Evolutionary conservation across 1,140 invertebrate genomes (phyloP), one percentile per base, ranked within the genome.

Genomic region (Ridgeia piscesae): DNA sequence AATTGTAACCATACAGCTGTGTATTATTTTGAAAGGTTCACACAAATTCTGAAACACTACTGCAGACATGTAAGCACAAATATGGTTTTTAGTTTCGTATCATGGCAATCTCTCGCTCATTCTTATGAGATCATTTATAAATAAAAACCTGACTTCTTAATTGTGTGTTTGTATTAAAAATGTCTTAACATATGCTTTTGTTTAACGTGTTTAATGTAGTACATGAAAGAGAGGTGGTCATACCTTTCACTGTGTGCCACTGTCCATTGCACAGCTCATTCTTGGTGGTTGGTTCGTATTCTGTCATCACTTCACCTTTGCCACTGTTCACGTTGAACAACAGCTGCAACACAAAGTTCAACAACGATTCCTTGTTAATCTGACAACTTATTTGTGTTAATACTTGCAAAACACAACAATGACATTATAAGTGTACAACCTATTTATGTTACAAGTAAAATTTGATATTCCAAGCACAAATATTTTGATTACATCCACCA

Each of bases 211-310:
- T 6, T 42, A 42, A 77, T 42, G 0, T 33, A 33, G 27, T 77
- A 33, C 35, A 35, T 31, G n/a, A 6, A 31, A 34, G 91, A 31
- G 21, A 92, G 35, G 35, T 42, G 89, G 9, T 89, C 34, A 93
- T 96, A 98, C 98, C 98, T 96, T 97, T 96, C 94, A 99, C 98
- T 31, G 96, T 97, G 95, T 99, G 99, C 98, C 99, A 99, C 42
- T 98, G 96, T 50, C 99, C 99, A 96, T 99, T 98, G 95, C 99
- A 99, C 35, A 98, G 96, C 42, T 97, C 97, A 95, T 97, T 97
- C 48, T 97, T 97, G n/a, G 97, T 96, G 33, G 97, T 96, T 6
- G 98, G 97, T 34, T 96, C 97, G 95, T 97, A 98, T 0, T 96
- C 97, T 1, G 98, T 97, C 1, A 97, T 97, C 93, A 98, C 97